phyloP scores from a whole-genome alignment of 2,888 invertebrate species.

The Itoplectis maculator region DNA sequence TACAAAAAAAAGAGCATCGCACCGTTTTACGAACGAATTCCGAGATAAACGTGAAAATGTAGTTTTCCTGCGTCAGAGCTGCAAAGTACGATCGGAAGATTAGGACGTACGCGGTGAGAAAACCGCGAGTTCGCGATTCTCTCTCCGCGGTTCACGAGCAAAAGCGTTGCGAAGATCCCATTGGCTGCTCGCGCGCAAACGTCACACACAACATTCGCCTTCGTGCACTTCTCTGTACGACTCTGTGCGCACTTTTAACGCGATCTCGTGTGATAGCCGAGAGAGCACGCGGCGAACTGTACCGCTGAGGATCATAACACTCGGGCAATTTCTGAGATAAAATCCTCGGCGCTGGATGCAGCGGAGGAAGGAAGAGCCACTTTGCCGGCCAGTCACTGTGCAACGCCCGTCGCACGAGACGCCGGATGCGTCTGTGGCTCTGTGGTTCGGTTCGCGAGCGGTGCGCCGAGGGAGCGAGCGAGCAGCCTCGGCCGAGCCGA shows the following conservation, averaged over 20 bases:
- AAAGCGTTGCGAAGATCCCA: slow-evolving; percentile 36
- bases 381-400: background rate
- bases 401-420: background rate
- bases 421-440: background rate
- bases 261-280: slow-evolving; percentile 51
- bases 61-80: background rate
- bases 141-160: too few species aligned
- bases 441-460: too few species aligned
- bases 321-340: slow-evolving; percentile 59
- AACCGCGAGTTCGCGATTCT: slow-evolving; percentile 58
- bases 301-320: slow-evolving; percentile 56
- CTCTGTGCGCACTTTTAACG: slow-evolving; percentile 22
- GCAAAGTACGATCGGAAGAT: slow-evolving; percentile 36
- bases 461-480: background rate
- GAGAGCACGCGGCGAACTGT: slow-evolving; percentile 55
- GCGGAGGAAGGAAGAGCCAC: background rate
- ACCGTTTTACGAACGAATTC: slow-evolving; percentile 16
- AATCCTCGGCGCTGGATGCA: slow-evolving; percentile 44
- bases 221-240: background rate
- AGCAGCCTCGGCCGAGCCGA: slow-evolving; percentile 8
- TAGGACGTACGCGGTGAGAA: background rate
- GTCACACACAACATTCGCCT: slow-evolving; percentile 31
- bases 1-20: background rate
- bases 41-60: slow-evolving; percentile 2
- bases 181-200: slow-evolving; percentile 19